Evolutionary conservation across 1,140 invertebrate species (phyloP), one percentile per base, ranked within the genome.

Genomic region (Doryteuthis pealeii): DNA sequence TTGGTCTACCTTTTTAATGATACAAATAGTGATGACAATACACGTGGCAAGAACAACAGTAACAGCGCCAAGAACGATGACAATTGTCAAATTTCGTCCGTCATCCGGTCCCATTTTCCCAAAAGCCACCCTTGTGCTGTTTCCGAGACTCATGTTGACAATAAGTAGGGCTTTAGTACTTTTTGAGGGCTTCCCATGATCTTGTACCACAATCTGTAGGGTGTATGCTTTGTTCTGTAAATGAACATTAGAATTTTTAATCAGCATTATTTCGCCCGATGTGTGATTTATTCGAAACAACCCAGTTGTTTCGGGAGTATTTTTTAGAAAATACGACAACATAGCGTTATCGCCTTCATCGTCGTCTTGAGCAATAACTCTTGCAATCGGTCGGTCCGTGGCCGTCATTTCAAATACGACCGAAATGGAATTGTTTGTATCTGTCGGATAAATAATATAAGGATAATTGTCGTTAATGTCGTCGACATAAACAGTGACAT

Each of bases 401-500:
- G 81, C 62, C 67, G 76, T 77, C 69, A 72, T 71, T 76, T 82
- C 74, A 76, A 78, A 76, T 58, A 73, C 28, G 54, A 82, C 35
- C 12, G 76, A 28, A 30, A 84, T 77, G 15, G 82, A 80, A 40
- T 82, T 80, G 58, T 84, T 83, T 45, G 68, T 75, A 26, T 77
- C 66, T 14, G 76, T 76, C 14, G 84, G 84, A 45, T 81, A 82
- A 18, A 78, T 76, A 49, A 85, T 74, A 12, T 91, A 89, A 0
- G 96, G 96, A 6, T 93, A 91, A 87, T 98, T 98, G 90, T 98
- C 96, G 85, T 98, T 99, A 4, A 94, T 94, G 85, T 98, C 96
- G 0, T 71, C 65, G 0, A 88, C 74, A 10, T 69, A 65, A 2
- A 85, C 77, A 0, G 77, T 77, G 0, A 85, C 81, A 26, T 70